Evolutionary conservation across 2,113 vertebrate species (phyloP).

Genomic region (Aphyosemion australe): DNA sequence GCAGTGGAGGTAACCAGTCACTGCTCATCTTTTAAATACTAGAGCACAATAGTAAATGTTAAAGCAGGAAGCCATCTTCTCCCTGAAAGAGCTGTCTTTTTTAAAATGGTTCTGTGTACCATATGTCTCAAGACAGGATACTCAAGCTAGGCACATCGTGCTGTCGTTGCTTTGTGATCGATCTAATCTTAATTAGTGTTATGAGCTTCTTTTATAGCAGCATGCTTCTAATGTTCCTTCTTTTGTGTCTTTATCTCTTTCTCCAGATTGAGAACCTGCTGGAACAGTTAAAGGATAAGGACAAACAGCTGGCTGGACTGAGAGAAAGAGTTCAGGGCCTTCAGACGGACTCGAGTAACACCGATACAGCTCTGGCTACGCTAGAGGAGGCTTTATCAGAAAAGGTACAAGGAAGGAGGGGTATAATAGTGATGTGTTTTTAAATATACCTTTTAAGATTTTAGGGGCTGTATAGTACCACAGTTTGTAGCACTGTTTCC

Average conservation of each 20-base stretch:
- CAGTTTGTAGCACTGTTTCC: too few species aligned
- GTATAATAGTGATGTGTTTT: not conserved
- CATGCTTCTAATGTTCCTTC: not conserved
- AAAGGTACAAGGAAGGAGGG: conserved; percentile 82
- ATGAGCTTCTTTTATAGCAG: conserved; percentile 21
- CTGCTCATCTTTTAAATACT: conserved; percentile 34
- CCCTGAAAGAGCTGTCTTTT: conserved; percentile 15
- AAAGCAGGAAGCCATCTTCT: conserved; percentile 37
- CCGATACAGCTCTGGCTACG: conserved; percentile 92
- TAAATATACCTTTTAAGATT: too few species aligned
- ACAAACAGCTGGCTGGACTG: conserved; percentile 93
- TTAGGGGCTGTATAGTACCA: too few species aligned
- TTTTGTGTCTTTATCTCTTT: conserved; percentile 35
- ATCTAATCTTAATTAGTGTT: conserved; percentile 3
- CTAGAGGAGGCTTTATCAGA: conserved; percentile 95
- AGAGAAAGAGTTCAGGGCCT: conserved; percentile 93
- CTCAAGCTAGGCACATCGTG: not conserved
- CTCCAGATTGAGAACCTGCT: conserved; percentile 95
- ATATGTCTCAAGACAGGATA: not conserved
- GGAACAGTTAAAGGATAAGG: conserved; percentile 97
- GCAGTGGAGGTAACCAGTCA: conserved; percentile 26
- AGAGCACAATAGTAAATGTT: conserved; percentile 34
- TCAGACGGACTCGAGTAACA: conserved; percentile 97
- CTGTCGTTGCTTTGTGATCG: not conserved
- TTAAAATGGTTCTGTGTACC: conserved; percentile 1